phyloP scores from a whole-genome alignment of 2,888 invertebrate species.

The Leptopilina drosophilae region DNA sequence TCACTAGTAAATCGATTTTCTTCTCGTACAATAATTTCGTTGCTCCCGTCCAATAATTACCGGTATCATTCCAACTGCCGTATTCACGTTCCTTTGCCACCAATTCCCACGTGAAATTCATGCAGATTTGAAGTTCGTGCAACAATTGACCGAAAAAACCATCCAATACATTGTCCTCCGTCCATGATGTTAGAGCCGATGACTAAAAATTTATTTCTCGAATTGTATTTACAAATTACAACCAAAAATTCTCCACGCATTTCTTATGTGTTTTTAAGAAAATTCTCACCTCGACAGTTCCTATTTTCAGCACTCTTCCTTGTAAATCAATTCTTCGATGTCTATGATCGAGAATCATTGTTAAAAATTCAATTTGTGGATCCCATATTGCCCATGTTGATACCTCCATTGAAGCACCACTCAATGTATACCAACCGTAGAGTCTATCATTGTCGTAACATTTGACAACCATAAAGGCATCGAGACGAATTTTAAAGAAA shows the following conservation, averaged over 20 bases:
- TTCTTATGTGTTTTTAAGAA: not conserved
- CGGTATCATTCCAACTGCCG: slow-evolving; percentile 8
- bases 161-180: not conserved
- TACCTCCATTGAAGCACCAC: not conserved
- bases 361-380: not conserved
- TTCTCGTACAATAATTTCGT: not conserved
- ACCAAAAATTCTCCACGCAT: too few relatives aligned
- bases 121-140: not conserved
- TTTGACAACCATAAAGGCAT: not conserved
- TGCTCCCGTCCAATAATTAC: slow-evolving; percentile 12
- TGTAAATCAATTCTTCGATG: not conserved
- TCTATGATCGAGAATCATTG: not conserved
- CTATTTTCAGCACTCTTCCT: not conserved
- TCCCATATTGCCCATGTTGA: slow-evolving; percentile 12
- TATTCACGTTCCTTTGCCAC: not conserved
- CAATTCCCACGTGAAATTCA: slow-evolving; percentile 8
- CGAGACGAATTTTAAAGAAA: not conserved
- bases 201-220: not conserved
- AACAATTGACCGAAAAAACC: slow-evolving; percentile 8
- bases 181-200: not conserved
- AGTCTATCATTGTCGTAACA: slow-evolving; percentile 2
- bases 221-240: too few relatives aligned
- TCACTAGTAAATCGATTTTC: not conserved
- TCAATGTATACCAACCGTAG: slow-evolving; percentile 3
- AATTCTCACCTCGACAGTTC: not conserved